These are phyloP conservation scores for Molossus molossus DNA, from an alignment of 2,797 vertebrate genomes.

Conservation along the genomic window DNA sequence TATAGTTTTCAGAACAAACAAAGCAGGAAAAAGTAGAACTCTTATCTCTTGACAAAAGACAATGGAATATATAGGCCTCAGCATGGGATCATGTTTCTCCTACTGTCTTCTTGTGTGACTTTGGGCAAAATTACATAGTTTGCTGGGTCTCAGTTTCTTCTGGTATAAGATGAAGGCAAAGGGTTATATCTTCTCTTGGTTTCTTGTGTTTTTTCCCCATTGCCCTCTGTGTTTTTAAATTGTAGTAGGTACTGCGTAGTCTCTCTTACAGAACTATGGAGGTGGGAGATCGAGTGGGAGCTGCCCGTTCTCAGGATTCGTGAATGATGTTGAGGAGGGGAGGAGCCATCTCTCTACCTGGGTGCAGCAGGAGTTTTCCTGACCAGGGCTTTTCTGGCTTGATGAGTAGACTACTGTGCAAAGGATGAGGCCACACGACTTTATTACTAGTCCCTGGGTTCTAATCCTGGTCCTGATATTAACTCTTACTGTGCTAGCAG, in stretches of 20 bases:
- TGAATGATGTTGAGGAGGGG: background rate
- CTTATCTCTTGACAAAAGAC: background rate
- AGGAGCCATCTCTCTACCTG: background rate
- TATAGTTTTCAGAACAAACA: background rate
- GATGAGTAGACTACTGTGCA: background rate
- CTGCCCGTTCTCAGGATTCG: background rate
- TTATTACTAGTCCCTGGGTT: background rate
- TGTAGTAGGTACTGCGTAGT: background rate
- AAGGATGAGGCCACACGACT: background rate
- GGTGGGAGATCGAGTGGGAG: background rate
- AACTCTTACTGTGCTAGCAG: background rate
- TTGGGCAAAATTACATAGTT: background rate
- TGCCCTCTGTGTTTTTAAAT: slow-evolving; percentile 10
- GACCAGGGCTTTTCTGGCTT: background rate
- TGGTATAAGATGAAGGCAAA: background rate
- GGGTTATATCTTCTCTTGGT: background rate
- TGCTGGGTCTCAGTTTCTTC: background rate
- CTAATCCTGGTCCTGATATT: background rate
- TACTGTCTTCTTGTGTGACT: background rate
- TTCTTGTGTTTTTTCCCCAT: background rate
- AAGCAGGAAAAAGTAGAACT: background rate
- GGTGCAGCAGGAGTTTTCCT: background rate
- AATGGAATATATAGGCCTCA: background rate
- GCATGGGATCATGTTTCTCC: background rate
- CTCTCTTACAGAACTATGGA: background rate